Evolutionary conservation across 2,888 invertebrate species (phyloP), one percentile per base, ranked within the genome.

Genomic region (Noctua janthina): DNA sequence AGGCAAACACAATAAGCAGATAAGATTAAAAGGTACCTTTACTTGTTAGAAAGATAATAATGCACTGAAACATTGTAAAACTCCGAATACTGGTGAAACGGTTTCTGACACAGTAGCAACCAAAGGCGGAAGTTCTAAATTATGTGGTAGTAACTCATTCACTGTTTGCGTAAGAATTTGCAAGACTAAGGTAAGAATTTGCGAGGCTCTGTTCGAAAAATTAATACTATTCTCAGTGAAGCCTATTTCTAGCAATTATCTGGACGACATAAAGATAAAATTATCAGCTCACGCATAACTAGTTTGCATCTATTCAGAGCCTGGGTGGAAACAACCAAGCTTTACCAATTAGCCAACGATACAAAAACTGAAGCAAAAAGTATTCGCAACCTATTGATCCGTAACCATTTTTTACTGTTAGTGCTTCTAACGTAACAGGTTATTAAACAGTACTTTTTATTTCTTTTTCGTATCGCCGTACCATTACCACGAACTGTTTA

Each of bases 1-100:
- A 67, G 35, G 23, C 71, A 76, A 84, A 74, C 71, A 85, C 17
- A 56, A 13, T 23, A n/a, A n/a, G 39, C 43, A 64, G 87, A 84
- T 84, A 87, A 84, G 84, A 84, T 84, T 87, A 78, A 74, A 54
- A 54, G 17, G 46, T 81, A 70, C 7, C 7, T 7, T 62, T 23
- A 35, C 39, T 49, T 43, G 62, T 69, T 79, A 69, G 35, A n/a
- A 81, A 73, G 56, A 43, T 17, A 81, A 66, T 51, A 67, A 15
- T 69, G 71, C 29, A 54, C n/a, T 59, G 15, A n/a, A 11, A 66
- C 23, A 66, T n/a, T 66, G 29, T 59, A 51, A n/a, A 51, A 54
- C 17, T 68, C 59, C 6, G 11, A 76, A 39, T 76, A 54, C 20
- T 46, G n/a, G n/a, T 51, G 43, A 54, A 10, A 46, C 2, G 29